A percentile compares a stretch with the other conserved stretches of the same genome.
Evolutionary conservation across 2,113 vertebrate species (phyloP).

Genomic region (Chaetura pelagica): DNA sequence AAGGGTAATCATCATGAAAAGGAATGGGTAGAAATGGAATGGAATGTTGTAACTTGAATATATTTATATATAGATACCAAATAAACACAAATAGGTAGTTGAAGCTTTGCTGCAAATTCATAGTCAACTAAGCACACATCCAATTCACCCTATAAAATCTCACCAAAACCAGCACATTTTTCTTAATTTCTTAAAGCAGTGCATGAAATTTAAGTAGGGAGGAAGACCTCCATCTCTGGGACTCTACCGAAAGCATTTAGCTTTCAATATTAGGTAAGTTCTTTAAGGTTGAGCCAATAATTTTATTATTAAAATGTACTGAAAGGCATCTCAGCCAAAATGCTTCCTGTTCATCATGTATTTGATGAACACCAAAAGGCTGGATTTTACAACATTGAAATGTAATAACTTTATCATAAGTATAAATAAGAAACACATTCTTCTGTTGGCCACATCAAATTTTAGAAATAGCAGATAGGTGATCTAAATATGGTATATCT

Average conservation of each 20-base stretch:
- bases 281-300: neutral
- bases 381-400: neutral
- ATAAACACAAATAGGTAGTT: neutral
- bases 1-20: neutral
- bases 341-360: neutral
- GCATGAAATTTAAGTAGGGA: neutral
- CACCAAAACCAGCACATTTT: neutral
- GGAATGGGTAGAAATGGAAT: neutral
- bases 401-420: neutral
- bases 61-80: neutral
- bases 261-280: neutral
- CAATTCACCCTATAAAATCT: neutral
- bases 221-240: neutral
- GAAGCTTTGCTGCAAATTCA: neutral
- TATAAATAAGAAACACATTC: neutral
- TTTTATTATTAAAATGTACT: neutral
- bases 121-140: neutral
- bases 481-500: neutral
- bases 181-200: neutral
- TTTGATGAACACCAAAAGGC: neutral
- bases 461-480: neutral
- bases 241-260: neutral
- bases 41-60: neutral
- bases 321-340: neutral
- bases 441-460: neutral